These are phyloP conservation scores for Zoanthus gigantus DNA, from an alignment of 92 coral and sea anemone genomes.

Conservation along the genomic window DNA sequence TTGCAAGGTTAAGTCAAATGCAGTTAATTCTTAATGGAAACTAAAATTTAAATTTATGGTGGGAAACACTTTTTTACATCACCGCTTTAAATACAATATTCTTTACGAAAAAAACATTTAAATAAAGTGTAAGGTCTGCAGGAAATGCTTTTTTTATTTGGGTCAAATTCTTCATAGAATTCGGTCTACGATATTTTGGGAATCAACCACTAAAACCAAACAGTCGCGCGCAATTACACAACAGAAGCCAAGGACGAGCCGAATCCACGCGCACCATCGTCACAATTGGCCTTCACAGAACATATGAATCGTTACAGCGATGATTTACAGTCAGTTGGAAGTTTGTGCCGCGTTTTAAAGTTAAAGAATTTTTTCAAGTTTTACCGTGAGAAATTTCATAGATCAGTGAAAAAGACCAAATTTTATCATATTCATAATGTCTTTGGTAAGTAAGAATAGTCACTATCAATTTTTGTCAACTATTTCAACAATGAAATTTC, in stretches of 20 bases:
- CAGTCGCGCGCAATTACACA: conserved; percentile 2
- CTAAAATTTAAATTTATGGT: no score
- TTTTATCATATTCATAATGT: not conserved
- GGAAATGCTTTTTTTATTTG: no score
- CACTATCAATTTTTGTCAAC: not conserved
- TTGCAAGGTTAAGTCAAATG: no score
- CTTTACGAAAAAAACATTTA: no score
- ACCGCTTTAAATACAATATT: no score
- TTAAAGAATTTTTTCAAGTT: not conserved
- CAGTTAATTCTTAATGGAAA: no score
- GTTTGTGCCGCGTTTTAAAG: not conserved
- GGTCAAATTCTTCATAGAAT: no score
- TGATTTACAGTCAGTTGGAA: not conserved
- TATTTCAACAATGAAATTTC: not conserved
- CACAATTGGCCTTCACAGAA: not conserved
- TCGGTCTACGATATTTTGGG: no score
- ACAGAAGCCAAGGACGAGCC: not conserved
- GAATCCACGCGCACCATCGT: conserved; percentile 10
- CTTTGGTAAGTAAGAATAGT: conserved; percentile 7
- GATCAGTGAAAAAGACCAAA: not conserved
- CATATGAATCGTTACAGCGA: not conserved
- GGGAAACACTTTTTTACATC: no score
- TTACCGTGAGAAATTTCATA: not conserved
- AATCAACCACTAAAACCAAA: no score
- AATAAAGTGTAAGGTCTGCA: no score